phyloP scores from a whole-genome alignment of 2,888 invertebrate genomes.

The Amphipyra tragopoginis region DNA sequence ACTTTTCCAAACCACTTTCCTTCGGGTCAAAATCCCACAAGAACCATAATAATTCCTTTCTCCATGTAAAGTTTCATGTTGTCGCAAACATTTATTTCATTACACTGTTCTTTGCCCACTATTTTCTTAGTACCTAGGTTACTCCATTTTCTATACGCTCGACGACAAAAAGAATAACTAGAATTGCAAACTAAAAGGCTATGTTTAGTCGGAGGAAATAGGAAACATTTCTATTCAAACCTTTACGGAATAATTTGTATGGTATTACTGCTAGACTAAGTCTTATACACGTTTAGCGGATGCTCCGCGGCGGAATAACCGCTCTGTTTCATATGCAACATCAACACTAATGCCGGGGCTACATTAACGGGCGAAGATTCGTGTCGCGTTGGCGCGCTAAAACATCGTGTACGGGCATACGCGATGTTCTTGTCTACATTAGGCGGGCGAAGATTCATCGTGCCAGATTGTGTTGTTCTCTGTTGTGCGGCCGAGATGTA shows the following conservation, averaged over 20 bases:
- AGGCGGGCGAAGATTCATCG: too few species aligned
- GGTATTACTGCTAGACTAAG: constrained; percentile 10
- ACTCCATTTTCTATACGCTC: constrained; percentile 22
- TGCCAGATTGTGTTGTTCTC: too few species aligned
- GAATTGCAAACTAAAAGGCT: constrained; percentile 20
- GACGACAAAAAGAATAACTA: constrained; percentile 30
- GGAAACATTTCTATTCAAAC: constrained; percentile 37
- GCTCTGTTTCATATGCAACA: too few species aligned
- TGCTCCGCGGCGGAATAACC: too few species aligned
- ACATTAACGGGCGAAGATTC: too few species aligned
- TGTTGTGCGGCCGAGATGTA: too few species aligned
- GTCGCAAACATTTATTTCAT: constrained; percentile 23
- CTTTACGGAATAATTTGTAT: constrained; percentile 39
- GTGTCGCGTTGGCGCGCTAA: too few species aligned
- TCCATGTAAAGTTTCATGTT: constrained; percentile 1
- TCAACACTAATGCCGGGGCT: too few species aligned
- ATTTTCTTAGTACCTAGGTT: not conserved
- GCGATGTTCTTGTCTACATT: too few species aligned
- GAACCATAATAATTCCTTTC: constrained; percentile 13
- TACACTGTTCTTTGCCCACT: not conserved
- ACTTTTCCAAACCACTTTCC: not conserved
- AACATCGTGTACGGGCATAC: too few species aligned
- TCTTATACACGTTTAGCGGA: too few species aligned
- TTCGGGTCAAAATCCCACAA: not conserved
- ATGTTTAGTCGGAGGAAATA: constrained; percentile 15